Percentiles rank a stretch among this genome's conserved stretches.
Conservation (phyloP, 2,797 vertebrate species). For the Alexandromys oeconomus region DNA sequence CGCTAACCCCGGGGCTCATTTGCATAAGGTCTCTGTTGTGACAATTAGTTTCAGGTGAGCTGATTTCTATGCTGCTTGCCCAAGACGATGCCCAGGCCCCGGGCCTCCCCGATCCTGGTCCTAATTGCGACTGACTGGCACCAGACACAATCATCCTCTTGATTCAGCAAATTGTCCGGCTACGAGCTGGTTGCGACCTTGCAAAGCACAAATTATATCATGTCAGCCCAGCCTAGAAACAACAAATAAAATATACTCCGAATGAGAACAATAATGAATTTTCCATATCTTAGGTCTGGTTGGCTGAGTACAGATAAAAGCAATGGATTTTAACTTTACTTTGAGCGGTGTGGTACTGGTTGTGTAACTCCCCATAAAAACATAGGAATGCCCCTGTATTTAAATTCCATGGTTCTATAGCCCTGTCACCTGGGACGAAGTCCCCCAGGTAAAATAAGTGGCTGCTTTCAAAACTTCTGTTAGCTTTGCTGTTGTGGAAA, state of each 20-base stretch:
- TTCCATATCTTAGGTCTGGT: constrained; percentile 80
- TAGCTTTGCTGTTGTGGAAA: constrained; percentile 78
- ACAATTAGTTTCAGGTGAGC: constrained; percentile 99
- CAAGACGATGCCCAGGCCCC: constrained; percentile 90
- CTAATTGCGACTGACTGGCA: constrained; percentile 99
- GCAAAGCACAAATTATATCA: constrained; percentile 94
- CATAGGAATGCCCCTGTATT: constrained; percentile 10
- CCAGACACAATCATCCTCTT: constrained; percentile 97
- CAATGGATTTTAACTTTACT: constrained; percentile 64
- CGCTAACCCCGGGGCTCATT: constrained; percentile 99
- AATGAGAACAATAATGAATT: constrained; percentile 82
- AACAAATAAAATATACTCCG: constrained; percentile 87
- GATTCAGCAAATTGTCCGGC: constrained; percentile 94
- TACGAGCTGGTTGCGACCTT: constrained; percentile 94
- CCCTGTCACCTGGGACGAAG: constrained; percentile 79
- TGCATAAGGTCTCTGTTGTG: constrained; percentile 96
- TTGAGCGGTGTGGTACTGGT: constrained; percentile 40
- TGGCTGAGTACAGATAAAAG: constrained; percentile 81
- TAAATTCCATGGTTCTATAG: not conserved
- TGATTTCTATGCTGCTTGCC: constrained; percentile 96
- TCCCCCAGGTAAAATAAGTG: constrained; percentile 68
- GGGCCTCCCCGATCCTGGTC: constrained; percentile 93
- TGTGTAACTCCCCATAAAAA: constrained; percentile 7
- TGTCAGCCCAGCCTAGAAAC: constrained; percentile 93
- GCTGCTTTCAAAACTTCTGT: constrained; percentile 76